Base-by-base conservation (phyloP, 2,113 vertebrate genomes). In the Talpa occidentalis region DNA sequence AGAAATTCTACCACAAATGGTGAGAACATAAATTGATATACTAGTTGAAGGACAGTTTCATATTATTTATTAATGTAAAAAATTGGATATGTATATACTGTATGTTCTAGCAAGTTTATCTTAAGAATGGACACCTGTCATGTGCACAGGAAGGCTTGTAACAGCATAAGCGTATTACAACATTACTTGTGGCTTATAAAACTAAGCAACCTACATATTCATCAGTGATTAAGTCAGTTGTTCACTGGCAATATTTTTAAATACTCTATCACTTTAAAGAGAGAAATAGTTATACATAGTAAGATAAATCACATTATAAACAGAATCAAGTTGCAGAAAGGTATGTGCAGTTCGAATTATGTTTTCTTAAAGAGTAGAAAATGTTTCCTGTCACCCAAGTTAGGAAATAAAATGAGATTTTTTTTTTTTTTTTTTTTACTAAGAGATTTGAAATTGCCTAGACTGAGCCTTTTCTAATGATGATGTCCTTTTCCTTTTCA, bases 31-130 rank as follows among this genome's bases (percentile, higher is more conserved):
- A 22, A 78, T 28, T 42, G 8, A 24, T 52, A 74, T 40, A 32
- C 40, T 10, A 19, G 10, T 19, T 79, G 40, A 69, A 59, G 66
- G 47, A 85, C 37, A 69, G 77, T 69, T 85, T 78, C 40, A 19
- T 78, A 40, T 89, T 52, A 66, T 69, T 85, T 69, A 47, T 93
- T 93, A 78, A 78, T 74, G 32, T 86, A 37, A 37, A 76, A 69
- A 60, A 47, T 79, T 66, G 52, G 86, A 60, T 78, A 26, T 49
- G 19, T 0, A 60, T 5, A 32, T 88, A 0, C 22, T 67, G 7
- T 66, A 8, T 74, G 24, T 72, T 44, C 19, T 12, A 69, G 37
- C 72, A 60, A 37, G 37, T 78, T 19, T 78, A 6, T 60, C 19
- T 37, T 78, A 69, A 47, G 73, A 93, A 7, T 70, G 24, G 64